Conservation (phyloP, 1,140 invertebrate genomes). For the Papilio helenus region DNA sequence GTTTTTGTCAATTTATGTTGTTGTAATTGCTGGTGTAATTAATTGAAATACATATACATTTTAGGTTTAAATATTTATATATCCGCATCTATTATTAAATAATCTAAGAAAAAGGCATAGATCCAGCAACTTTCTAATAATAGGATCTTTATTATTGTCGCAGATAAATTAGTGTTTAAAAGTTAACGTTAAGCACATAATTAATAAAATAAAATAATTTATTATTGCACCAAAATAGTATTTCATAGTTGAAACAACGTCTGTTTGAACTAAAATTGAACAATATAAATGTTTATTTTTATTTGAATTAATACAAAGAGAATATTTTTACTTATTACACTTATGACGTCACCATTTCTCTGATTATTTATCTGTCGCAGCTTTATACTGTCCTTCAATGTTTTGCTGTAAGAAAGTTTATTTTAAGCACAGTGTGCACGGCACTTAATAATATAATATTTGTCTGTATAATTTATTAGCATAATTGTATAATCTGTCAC, state of each 20-base stretch:
- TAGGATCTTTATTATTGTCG: neutral
- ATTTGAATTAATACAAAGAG: slow-evolving; percentile 16
- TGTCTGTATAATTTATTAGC: slow-evolving; percentile 51
- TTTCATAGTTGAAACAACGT: neutral
- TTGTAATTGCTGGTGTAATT: neutral
- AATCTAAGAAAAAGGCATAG: neutral
- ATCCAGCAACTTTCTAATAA: neutral
- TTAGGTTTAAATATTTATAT: neutral
- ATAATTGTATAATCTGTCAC: slow-evolving; percentile 38
- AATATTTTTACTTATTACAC: slow-evolving; percentile 29
- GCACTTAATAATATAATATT: slow-evolving; percentile 33
- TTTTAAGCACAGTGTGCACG: slow-evolving; percentile 51
- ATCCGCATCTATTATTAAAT: too few relatives aligned
- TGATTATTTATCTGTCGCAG: slow-evolving; percentile 54
- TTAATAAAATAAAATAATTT: neutral
- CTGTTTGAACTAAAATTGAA: too few relatives aligned
- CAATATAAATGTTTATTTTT: slow-evolving; percentile 27
- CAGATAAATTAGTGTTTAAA: neutral
- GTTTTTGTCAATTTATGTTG: too few relatives aligned
- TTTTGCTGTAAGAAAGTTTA: slow-evolving; percentile 44
- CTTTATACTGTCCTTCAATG: slow-evolving; percentile 56
- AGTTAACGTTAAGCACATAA: neutral
- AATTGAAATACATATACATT: neutral
- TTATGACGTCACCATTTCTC: slow-evolving; percentile 37
- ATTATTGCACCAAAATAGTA: neutral